Conservation (phyloP, 2,113 vertebrate species). For the Lethenteron camtschaticum region DNA sequence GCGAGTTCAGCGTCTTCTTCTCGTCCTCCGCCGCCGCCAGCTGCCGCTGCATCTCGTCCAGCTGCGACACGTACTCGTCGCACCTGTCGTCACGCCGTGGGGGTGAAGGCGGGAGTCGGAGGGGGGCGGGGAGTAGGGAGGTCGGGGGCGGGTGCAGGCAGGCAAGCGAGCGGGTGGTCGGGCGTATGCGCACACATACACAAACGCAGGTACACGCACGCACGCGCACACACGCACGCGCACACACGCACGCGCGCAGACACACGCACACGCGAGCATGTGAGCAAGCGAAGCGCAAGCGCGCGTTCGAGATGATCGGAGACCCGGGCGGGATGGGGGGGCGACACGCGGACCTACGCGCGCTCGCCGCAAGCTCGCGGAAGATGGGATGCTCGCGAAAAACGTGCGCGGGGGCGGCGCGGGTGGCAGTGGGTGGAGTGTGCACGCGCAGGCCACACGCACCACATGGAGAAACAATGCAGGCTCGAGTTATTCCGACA, state of each 20-base stretch:
- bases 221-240: neutral
- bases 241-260: neutral
- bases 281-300: no score
- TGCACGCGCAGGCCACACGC: no score
- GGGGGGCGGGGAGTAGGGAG: neutral
- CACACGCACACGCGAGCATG: conserved; percentile 1
- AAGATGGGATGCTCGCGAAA: no score
- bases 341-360: no score
- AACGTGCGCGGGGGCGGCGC: no score
- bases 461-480: no score
- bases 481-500: no score
- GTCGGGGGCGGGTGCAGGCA: neutral
- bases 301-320: no score
- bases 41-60: conserved; percentile 17
- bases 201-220: neutral
- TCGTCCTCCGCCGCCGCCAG: conserved; percentile 16
- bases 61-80: conserved; percentile 17
- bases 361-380: no score
- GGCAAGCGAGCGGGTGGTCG: neutral
- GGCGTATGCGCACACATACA: neutral
- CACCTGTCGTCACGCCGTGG: conserved; percentile 11
- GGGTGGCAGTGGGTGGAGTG: no score
- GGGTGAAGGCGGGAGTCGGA: neutral
- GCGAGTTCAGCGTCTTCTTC: conserved; percentile 17
- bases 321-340: no score